Base-by-base conservation (phyloP, 2,888 invertebrate species). In the Nudaria mundana region DNA sequence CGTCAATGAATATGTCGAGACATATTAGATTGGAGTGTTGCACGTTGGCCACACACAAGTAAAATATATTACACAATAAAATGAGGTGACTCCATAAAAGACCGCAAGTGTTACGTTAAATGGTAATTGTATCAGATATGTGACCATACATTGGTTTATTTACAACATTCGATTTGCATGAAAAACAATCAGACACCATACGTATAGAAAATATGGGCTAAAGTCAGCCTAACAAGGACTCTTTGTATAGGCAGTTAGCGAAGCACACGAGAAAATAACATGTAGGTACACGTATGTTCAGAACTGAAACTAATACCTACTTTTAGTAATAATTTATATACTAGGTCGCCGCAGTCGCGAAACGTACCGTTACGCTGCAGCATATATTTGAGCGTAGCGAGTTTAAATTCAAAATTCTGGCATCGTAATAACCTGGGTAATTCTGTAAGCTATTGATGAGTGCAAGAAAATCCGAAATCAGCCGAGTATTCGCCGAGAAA, bases 161-260 rank as follows among this genome's bases (percentile, higher is more conserved):
- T 82, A 81, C 79, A 76, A 72, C 72, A 25, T 34, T 37, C 42
- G 40, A 67, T 67, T 84, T 82, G 76, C 80, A 84, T 85, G 66
- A 72, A 64, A 73, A 78, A 84, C 81, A 82, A 80, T 78, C 77
- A 74, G 58, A 58, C 35, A 25, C 20, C 22, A 59, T 69, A 66
- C 63, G 72, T 75, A 78, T 66, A 67, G 79, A 69, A 74, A 77
- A 76, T 78, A 72, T 75, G 69, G 65, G 59, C 71, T 70, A 71
- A 70, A 75, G 71, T 77, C 66, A 67, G 70, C 71, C 73, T 77
- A 81, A 85, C 81, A 80, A 85, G 84, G 73, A 62, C 66, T 63
- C 63, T 65, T 64, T 73, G 74, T 75, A 76, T 72, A 63, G 60
- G 66, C 59, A 58, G 59, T 66, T 64, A 79, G 76, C 71, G 73